Evolutionary conservation across 2,888 invertebrate species (phyloP).

Genomic region (Hypsopygia costalis): DNA sequence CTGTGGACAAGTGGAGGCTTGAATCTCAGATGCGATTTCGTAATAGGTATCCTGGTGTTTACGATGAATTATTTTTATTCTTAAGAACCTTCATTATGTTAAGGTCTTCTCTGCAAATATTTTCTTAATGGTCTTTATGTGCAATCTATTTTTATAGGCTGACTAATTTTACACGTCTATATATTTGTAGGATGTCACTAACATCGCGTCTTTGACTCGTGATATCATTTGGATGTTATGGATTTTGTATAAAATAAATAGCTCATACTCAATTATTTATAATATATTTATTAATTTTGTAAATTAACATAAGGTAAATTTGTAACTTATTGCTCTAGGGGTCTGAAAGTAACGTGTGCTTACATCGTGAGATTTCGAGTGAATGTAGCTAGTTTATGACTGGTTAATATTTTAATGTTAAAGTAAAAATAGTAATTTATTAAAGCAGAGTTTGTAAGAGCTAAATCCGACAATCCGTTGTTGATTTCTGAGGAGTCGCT

Average conservation of each 20-base stretch:
- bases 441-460: constrained; percentile 35
- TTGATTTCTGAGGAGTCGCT: constrained; percentile 27
- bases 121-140: constrained; percentile 61
- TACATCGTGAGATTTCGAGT: constrained; percentile 61
- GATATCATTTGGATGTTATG: constrained; percentile 70
- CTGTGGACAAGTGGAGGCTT: not conserved
- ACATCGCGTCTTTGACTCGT: constrained; percentile 41
- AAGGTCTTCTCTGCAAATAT: constrained; percentile 50
- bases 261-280: constrained; percentile 67
- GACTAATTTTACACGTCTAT: constrained; percentile 50
- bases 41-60: not conserved
- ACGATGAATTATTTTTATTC: constrained; percentile 8
- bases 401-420: constrained; percentile 55
- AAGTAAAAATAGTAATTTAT: constrained; percentile 46
- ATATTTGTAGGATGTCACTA: constrained; percentile 26
- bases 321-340: constrained; percentile 58
- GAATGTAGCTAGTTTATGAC: constrained; percentile 62
- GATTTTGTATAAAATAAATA: constrained; percentile 76
- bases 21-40: not conserved
- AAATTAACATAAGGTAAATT: constrained; percentile 61
- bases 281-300: constrained; percentile 69
- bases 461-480: constrained; percentile 24
- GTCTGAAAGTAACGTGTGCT: constrained; percentile 58
- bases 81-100: constrained; percentile 18
- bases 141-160: constrained; percentile 77